Evolutionary conservation across 2,113 vertebrate genomes (phyloP).

Genomic region (Raja brachyura): DNA sequence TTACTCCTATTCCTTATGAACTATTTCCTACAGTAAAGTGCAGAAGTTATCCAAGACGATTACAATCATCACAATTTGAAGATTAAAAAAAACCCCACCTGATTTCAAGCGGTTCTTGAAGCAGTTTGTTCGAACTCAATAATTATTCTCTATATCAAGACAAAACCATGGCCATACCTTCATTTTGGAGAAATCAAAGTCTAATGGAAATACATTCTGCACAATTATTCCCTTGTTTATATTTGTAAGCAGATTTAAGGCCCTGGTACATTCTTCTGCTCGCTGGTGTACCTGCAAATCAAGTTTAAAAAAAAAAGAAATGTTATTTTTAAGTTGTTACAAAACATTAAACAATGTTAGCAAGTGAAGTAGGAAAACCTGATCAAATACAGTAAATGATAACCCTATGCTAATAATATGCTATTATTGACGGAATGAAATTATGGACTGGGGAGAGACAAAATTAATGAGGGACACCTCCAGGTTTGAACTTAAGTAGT

Average conservation of each 20-base stretch:
- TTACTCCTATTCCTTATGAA: no score
- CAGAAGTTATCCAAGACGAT: neutral
- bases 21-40: neutral
- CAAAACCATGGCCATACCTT: conserved; percentile 54
- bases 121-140: neutral
- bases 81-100: neutral
- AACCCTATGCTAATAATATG: neutral
- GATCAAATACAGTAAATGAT: neutral
- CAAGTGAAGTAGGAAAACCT: neutral
- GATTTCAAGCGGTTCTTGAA: neutral
- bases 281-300: conserved; percentile 70
- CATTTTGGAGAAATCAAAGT: conserved; percentile 70
- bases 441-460: neutral
- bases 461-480: neutral
- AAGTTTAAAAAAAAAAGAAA: neutral
- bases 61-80: neutral
- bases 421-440: neutral
- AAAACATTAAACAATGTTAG: neutral
- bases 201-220: conserved; percentile 60
- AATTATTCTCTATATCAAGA: neutral
- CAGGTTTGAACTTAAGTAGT: neutral
- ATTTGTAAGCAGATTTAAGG: conserved; percentile 68
- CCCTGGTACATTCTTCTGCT: conserved; percentile 75
- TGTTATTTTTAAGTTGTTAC: neutral
- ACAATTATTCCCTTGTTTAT: conserved; percentile 66